phyloP scores from a whole-genome alignment of 2,888 invertebrate genomes.

The Toxonevra muliebris region DNA sequence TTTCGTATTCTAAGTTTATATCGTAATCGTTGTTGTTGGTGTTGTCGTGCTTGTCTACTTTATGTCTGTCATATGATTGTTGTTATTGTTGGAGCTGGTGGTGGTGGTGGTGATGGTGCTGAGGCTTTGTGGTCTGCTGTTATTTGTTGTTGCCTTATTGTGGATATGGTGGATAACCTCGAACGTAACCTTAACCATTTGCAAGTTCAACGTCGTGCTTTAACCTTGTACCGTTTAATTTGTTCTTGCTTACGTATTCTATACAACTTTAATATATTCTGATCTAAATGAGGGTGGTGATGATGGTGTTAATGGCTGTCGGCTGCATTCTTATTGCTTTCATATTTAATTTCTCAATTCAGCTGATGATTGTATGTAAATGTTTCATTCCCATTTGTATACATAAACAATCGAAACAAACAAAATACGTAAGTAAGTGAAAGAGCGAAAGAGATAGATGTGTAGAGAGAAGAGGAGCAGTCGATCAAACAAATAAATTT shows the following conservation, averaged over 20 bases:
- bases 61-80: no score
- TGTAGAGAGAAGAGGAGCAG: no score
- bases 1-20: no score
- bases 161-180: slow-evolving; percentile 20
- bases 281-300: no score
- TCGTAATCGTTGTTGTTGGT: no score
- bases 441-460: no score
- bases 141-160: neutral
- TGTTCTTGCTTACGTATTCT: neutral
- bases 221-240: slow-evolving; percentile 16
- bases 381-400: neutral
- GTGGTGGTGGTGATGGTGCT: no score
- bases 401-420: neutral
- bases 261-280: neutral
- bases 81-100: no score
- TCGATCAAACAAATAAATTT: no score
- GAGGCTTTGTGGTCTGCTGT: neutral
- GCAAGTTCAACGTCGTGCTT: slow-evolving; percentile 28
- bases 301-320: no score
- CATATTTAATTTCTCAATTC: neutral
- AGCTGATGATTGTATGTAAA: neutral
- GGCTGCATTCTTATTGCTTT: neutral
- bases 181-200: slow-evolving; percentile 23
- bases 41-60: no score
- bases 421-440: no score